Evolutionary conservation across 1,140 invertebrate species (phyloP), one percentile per base, ranked within the genome.

Genomic region (Stenopsyche tienmushanensis): DNA sequence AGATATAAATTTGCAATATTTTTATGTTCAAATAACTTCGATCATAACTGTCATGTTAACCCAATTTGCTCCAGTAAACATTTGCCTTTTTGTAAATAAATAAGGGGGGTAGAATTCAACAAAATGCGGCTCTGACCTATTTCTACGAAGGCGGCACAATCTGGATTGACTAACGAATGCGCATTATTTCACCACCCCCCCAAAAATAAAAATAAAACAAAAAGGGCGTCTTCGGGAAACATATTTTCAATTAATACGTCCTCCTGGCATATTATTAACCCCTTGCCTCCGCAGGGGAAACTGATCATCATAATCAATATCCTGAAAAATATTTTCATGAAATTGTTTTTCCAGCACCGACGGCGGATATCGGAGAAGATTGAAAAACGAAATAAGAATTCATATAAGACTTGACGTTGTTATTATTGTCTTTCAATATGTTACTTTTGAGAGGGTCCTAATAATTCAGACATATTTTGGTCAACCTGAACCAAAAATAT

Each of bases 391-490:
- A 13, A 34, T 34, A 34, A 7, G 29, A 7, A 5, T 13, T 34
- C 29, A 7, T 34, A 5, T 13, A 5, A 34, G 13, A 34, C 29
- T 34, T 34, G 13, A 49, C 47, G 10, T 20, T 3, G 10, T 5
- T 49, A 20, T 2, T 13, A 49, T 49, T 49, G 15, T 49, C 21
- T 49, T 23, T 49, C 47, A 49, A 49, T 49, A 13, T 49, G n/a
- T 49, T 49, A 49, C 21, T 10, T n/a, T 49, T 20, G 47, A 49
- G 2, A 10, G 47, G 18, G 41, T 2, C 9, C n/a, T n/a, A n/a
- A n/a, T n/a, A n/a, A n/a, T n/a, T n/a, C n/a, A n/a, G n/a, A n/a
- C n/a, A n/a, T n/a, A n/a, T n/a, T n/a, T n/a, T n/a, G n/a, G n/a
- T n/a, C n/a, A n/a, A n/a, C n/a, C n/a, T n/a, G n/a, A n/a, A n/a